phyloP scores from a whole-genome alignment of 30 jellyfish, hydroid and myxozoan genomes.

The Cassiopea andromeda region DNA sequence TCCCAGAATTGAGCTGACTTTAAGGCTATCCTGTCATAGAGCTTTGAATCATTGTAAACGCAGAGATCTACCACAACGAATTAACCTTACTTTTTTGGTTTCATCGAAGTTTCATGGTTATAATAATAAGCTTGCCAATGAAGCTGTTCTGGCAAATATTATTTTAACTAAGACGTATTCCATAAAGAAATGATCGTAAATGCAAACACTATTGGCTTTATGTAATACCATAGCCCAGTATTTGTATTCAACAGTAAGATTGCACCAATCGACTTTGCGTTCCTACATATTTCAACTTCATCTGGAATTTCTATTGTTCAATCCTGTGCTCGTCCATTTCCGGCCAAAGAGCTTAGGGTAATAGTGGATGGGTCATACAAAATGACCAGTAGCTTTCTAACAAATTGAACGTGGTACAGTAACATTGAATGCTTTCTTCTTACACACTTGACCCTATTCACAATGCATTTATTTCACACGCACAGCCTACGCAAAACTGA shows the following conservation, averaged over 20 bases:
- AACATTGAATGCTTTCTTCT: background rate
- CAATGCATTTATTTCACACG: background rate
- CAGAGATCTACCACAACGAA: constrained; percentile 20
- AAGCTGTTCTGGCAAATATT: constrained; percentile 31
- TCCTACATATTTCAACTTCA: background rate
- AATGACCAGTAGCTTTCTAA: background rate
- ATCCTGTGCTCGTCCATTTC: background rate
- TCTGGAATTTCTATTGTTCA: background rate
- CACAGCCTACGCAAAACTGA: too few species aligned
- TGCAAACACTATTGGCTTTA: constrained; percentile 13
- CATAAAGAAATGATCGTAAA: constrained; percentile 20
- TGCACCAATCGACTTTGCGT: background rate
- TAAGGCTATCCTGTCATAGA: constrained; percentile 18
- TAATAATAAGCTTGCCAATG: constrained; percentile 19
- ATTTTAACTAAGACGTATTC: constrained; percentile 36
- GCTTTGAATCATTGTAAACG: constrained; percentile 36
- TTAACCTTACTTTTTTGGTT: constrained; percentile 53
- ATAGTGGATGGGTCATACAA: background rate
- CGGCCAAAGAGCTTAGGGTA: background rate
- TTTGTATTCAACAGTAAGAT: background rate
- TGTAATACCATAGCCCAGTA: constrained; percentile 12
- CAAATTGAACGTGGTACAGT: background rate
- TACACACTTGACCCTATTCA: background rate
- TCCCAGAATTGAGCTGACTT: constrained; percentile 23
- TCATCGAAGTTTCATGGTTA: constrained; percentile 37